Conservation (phyloP, 2,113 vertebrate species). For the Lutjanus erythropterus region DNA sequence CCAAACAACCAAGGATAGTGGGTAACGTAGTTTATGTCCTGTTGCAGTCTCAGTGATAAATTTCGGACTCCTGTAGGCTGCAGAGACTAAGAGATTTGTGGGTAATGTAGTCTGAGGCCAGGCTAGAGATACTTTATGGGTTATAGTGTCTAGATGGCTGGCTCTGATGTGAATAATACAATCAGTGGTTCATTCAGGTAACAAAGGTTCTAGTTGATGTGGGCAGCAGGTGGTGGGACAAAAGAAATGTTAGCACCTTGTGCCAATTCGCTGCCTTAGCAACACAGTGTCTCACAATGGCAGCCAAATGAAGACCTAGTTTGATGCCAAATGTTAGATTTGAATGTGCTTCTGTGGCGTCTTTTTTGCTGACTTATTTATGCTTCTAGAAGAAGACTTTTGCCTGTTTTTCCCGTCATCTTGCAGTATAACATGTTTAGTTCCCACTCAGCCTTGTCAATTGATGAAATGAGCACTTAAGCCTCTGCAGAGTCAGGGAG, state of each 20-base stretch:
- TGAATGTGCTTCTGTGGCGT: neutral
- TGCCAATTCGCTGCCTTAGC: neutral
- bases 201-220: neutral
- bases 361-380: conserved; percentile 3
- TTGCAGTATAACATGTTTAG: neutral
- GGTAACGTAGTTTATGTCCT: conserved; percentile 28
- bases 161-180: conserved; percentile 20
- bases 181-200: conserved; percentile 41
- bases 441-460: neutral
- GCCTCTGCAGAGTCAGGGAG: conserved; percentile 14
- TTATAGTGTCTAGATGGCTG: conserved; percentile 24
- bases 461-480: conserved; percentile 6
- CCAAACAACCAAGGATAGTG: conserved; percentile 34
- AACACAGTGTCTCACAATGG: neutral
- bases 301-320: conserved; percentile 5
- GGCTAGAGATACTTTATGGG: conserved; percentile 29
- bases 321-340: conserved; percentile 3
- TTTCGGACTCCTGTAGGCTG: conserved; percentile 6
- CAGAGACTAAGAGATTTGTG: conserved; percentile 34
- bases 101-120: conserved; percentile 35
- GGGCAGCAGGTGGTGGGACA: conserved; percentile 47
- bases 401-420: conserved; percentile 5
- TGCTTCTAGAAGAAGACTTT: conserved; percentile 17
- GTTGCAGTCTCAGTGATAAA: neutral
- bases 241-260: conserved; percentile 30